These are phyloP conservation scores for Pseudobourletiella spinata DNA, from an alignment of 1,140 invertebrate genomes.

Conservation along the genomic window DNA sequence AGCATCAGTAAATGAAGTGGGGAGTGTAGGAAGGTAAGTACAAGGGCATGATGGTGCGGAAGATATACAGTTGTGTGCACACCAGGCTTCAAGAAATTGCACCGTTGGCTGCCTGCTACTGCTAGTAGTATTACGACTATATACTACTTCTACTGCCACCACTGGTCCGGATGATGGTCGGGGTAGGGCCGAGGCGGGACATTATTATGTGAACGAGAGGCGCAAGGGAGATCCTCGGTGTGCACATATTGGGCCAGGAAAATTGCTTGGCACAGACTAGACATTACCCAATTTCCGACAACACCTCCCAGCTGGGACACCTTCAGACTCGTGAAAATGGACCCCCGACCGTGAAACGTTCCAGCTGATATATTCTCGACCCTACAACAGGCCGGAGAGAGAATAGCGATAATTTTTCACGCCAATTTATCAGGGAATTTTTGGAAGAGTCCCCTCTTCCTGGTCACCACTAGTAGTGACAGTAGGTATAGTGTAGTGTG, in stretches of 20 bases:
- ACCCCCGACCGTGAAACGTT: slow-evolving; percentile 11
- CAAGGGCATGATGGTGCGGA: no score
- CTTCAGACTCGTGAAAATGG: neutral
- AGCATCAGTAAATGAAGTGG: no score
- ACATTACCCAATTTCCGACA: slow-evolving; percentile 23
- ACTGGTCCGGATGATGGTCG: no score
- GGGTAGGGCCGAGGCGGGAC: no score
- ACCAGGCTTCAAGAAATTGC: no score
- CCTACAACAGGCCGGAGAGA: neutral
- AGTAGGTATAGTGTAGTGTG: neutral
- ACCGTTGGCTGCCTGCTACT: no score
- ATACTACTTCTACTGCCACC: no score
- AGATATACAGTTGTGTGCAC: no score
- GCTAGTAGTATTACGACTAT: no score
- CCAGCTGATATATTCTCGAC: slow-evolving; percentile 6
- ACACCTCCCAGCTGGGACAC: slow-evolving; percentile 21
- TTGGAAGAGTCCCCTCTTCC: neutral
- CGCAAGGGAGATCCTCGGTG: no score
- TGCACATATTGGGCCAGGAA: slow-evolving; percentile 16
- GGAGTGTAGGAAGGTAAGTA: no score
- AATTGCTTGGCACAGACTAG: slow-evolving; percentile 18
- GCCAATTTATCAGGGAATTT: slow-evolving; percentile 10
- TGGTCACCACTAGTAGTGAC: neutral
- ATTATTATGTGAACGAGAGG: no score
- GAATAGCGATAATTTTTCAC: slow-evolving; percentile 18